phyloP scores from a whole-genome alignment of 2,113 vertebrate genomes.

The Eurypyga helias region DNA sequence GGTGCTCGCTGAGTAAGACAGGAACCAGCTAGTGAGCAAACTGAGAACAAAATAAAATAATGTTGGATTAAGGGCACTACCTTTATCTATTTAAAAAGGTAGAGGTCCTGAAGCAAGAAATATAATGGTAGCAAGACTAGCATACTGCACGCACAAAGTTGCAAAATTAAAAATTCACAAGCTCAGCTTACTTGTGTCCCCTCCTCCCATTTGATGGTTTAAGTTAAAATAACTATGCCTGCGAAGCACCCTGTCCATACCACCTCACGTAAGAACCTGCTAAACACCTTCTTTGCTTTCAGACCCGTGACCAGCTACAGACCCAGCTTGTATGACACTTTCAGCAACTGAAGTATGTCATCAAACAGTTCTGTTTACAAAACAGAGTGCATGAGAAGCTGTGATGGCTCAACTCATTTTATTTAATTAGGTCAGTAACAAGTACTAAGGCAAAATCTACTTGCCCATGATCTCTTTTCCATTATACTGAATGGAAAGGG shows the following conservation, averaged over 20 bases:
- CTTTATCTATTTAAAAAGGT: not conserved
- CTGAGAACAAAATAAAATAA: not conserved
- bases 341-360: not conserved
- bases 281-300: not conserved
- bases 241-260: not conserved
- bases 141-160: not conserved
- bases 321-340: not conserved
- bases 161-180: not conserved
- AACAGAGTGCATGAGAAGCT: not conserved
- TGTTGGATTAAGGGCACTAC: too few relatives aligned
- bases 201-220: not conserved
- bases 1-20: not conserved
- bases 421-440: not conserved
- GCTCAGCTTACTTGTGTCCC: not conserved
- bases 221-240: not conserved
- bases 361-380: constrained; percentile 7
- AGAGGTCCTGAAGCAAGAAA: not conserved
- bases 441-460: not conserved
- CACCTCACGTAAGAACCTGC: not conserved
- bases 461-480: not conserved
- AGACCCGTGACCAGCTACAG: not conserved
- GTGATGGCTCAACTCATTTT: not conserved
- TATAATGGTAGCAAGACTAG: not conserved
- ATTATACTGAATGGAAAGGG: not conserved
- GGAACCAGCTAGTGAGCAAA: not conserved